Evolutionary conservation across 2,888 invertebrate species (phyloP).

Genomic region (Perizoma affinitatum): DNA sequence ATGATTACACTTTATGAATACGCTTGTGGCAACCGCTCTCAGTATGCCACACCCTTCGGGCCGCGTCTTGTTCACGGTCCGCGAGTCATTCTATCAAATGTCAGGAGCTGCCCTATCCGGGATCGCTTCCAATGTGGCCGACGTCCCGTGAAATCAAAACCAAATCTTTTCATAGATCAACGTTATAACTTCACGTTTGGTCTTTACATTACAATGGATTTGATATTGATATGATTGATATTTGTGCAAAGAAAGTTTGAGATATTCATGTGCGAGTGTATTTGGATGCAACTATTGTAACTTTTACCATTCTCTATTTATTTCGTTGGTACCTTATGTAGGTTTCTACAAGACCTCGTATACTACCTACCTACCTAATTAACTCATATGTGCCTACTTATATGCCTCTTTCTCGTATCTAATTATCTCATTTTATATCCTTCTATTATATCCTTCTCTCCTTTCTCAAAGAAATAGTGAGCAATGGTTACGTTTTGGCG

Average conservation of each 20-base stretch:
- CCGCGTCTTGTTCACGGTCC: constrained; percentile 63
- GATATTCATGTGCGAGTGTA: background rate
- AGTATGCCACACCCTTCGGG: constrained; percentile 12
- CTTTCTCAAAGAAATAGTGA: background rate
- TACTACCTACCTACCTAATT: too few species aligned
- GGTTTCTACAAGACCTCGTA: too few species aligned
- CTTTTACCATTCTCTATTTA: too few species aligned
- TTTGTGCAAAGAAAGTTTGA: background rate
- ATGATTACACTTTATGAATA: background rate
- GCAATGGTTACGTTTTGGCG: too few species aligned
- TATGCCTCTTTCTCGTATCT: too few species aligned
- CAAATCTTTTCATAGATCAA: constrained; percentile 38
- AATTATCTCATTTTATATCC: background rate
- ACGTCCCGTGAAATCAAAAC: constrained; percentile 71
- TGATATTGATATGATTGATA: background rate
- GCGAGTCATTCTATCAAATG: constrained; percentile 76
- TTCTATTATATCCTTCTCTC: too few species aligned
- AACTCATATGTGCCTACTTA: too few species aligned
- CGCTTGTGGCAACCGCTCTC: constrained; percentile 11
- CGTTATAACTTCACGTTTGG: constrained; percentile 25
- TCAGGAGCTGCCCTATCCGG: constrained; percentile 63
- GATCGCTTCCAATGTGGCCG: constrained; percentile 61
- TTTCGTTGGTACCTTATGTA: too few species aligned
- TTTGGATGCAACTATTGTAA: too few species aligned
- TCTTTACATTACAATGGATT: constrained; percentile 12